Evolutionary conservation across 2,113 vertebrate genomes (phyloP), one percentile per base, ranked within the genome.

Genomic region (Silurus meridionalis): DNA sequence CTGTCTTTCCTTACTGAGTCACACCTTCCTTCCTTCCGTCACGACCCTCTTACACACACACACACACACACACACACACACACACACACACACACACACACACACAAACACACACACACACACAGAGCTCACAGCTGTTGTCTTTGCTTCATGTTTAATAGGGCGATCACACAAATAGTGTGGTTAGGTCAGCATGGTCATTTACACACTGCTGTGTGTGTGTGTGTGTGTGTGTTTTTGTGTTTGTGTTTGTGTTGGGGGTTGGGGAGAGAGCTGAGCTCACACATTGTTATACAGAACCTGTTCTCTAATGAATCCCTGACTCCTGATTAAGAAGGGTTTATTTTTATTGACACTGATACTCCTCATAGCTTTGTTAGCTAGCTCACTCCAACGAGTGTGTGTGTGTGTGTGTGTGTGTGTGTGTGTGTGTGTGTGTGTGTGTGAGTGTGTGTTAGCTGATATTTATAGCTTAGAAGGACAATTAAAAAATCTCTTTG

Each of bases 81-180:
- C n/a, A 71, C 67, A 71, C 67, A 46, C 67, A 66, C 67, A 71
- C 37, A 46, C 67, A 75, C 75, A 28, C 4, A 75, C 52, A 83
- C 75, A 58, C 74, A 25, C 74, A 69, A 11, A 71, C n/a, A 71
- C 67, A 71, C 67, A 46, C 67, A 66, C 13, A 46, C 67, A 71
- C 67, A 71, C 37, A 46, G 28, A 60, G 37, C 80, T n/a, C 85
- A 85, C 77, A 78, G 83, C 78, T 86, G 84, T 86, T 82, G 78
- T 71, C 74, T 81, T 69, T 86, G 85, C 58, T 75, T 86, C 80
- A 66, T 75, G 85, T 86, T 86, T 82, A 86, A 64, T 75, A 81
- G 67, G 69, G 78, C 52, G 66, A 81, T 86, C 64, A 86, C 37
- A 86, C 52, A 77, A 78, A 77, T 63, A 85, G n/a, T 66, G 10